These are phyloP conservation scores for Mobula hypostoma DNA, from an alignment of 2,113 vertebrate species.

Conservation along the genomic window DNA sequence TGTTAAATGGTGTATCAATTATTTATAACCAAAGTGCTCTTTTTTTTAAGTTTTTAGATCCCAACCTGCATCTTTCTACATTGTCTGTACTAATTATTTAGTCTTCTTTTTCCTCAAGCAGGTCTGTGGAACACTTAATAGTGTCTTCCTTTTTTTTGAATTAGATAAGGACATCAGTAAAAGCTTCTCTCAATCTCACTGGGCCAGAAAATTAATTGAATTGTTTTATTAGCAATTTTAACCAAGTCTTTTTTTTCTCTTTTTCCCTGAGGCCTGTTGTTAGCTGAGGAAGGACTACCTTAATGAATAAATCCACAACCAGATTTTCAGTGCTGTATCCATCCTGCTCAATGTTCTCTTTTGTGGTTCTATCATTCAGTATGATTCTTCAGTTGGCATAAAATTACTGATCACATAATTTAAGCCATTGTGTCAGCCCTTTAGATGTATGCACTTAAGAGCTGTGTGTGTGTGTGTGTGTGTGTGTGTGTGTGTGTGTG, in stretches of 20 bases:
- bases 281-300: neutral
- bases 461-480: no score
- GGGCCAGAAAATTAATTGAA: neutral
- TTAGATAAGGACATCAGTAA: neutral
- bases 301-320: neutral
- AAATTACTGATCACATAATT: neutral
- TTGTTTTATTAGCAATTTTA: neutral
- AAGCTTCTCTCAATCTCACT: neutral
- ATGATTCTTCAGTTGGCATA: neutral
- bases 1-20: constrained; percentile 20
- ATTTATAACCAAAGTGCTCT: neutral
- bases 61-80: neutral
- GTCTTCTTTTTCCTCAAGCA: neutral
- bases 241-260: neutral
- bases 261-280: neutral
- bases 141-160: neutral
- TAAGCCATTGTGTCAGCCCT: neutral
- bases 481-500: no score
- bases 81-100: neutral
- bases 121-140: neutral
- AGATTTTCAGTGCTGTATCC: neutral
- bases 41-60: neutral
- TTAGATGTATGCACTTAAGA: neutral
- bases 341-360: neutral
- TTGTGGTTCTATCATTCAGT: neutral